Conservation (phyloP, 2,797 vertebrate species). For the Mallotus villosus region DNA sequence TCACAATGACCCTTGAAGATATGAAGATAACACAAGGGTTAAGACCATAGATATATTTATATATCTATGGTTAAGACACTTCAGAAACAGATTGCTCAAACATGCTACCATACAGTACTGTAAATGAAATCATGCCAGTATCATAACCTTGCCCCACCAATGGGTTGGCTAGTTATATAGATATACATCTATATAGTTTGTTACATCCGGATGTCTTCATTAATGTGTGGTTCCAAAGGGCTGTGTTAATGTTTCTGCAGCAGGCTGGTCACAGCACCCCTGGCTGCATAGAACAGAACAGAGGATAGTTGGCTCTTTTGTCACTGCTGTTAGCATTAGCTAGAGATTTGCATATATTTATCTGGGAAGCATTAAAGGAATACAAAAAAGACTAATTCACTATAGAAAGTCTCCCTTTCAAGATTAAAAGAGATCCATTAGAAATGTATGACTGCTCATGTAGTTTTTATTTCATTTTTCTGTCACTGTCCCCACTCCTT, state of each 20-base stretch:
- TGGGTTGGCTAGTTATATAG: no score
- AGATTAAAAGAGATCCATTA: constrained; percentile 80
- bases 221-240: constrained; percentile 40
- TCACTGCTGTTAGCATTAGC: constrained; percentile 79
- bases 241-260: constrained; percentile 52
- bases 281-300: constrained; percentile 59
- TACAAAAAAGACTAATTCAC: constrained; percentile 80
- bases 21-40: no score
- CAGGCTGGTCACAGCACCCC: constrained; percentile 62
- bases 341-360: constrained; percentile 84
- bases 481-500: constrained; percentile 35
- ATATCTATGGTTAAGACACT: no score
- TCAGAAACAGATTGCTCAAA: no score
- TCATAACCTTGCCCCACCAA: no score
- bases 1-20: no score
- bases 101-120: no score
- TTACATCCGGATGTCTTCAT: not conserved
- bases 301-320: constrained; percentile 74
- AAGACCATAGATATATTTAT: no score
- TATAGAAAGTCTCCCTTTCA: constrained; percentile 77
- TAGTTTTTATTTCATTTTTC: constrained; percentile 73
- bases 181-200: not conserved
- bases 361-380: constrained; percentile 77
- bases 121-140: no score
- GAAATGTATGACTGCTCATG: constrained; percentile 77